Conservation (phyloP, 2,888 invertebrate species). For the Caenorhabditis drosophilae region DNA sequence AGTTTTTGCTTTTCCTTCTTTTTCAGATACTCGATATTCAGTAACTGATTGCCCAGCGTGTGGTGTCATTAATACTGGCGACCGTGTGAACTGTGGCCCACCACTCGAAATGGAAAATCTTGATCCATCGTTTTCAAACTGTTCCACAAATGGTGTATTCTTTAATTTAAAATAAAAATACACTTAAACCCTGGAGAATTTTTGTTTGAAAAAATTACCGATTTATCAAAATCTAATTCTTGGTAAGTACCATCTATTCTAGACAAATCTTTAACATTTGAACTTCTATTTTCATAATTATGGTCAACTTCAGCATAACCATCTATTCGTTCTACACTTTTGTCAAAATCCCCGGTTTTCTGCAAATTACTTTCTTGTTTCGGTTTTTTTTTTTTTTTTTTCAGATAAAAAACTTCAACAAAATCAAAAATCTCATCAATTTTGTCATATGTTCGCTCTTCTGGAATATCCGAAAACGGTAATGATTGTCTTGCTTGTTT, state of each 20-base stretch:
- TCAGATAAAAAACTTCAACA: conserved; percentile 27
- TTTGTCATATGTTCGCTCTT: conserved; percentile 35
- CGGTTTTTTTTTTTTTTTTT: no score
- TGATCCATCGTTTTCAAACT: conserved; percentile 28
- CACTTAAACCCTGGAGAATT: background rate
- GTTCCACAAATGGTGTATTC: conserved; percentile 3
- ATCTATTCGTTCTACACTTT: conserved; percentile 18
- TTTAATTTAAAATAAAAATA: conserved; percentile 9
- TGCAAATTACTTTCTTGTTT: no score
- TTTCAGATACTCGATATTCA: conserved; percentile 34
- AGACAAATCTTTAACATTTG: no score
- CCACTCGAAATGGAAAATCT: conserved; percentile 5
- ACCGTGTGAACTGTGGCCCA: conserved; percentile 31
- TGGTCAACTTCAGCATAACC: conserved; percentile 25
- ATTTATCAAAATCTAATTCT: conserved; percentile 24
- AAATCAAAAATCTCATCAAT: conserved; percentile 48
- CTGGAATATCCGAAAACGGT: conserved; percentile 37
- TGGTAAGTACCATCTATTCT: no score
- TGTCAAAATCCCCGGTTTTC: conserved; percentile 25
- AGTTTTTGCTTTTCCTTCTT: conserved; percentile 26
- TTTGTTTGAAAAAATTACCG: conserved; percentile 6
- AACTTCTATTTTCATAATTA: no score
- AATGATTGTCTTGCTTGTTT: conserved; percentile 13
- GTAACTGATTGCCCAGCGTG: conserved; percentile 40
- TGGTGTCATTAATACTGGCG: conserved; percentile 35